These are phyloP conservation scores for Acanthosepion lycidas DNA, from an alignment of 2,888 invertebrate genomes.

Conservation along the genomic window DNA sequence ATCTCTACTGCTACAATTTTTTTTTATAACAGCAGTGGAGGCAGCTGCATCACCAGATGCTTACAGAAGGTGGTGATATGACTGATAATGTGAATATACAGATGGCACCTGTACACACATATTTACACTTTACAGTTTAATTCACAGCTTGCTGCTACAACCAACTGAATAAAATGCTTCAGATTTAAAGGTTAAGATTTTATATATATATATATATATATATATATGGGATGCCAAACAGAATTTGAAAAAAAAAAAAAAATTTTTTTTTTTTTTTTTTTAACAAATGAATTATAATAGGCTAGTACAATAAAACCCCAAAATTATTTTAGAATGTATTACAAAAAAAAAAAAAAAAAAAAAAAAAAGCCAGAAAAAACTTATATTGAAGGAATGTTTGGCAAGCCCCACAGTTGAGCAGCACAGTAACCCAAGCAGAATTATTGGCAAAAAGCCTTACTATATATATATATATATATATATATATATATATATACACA, in stretches of 20 bases:
- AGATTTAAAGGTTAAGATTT: neutral
- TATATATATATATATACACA: too few relatives aligned
- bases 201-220: neutral
- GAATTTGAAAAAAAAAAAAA: too few relatives aligned
- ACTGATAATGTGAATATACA: constrained; percentile 46
- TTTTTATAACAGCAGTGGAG: neutral
- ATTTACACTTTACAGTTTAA: constrained; percentile 42
- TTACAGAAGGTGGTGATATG: constrained; percentile 33
- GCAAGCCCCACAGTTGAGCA: neutral
- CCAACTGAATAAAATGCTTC: constrained; percentile 34
- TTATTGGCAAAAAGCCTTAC: neutral
- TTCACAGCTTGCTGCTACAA: constrained; percentile 47
- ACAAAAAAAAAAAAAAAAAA: neutral
- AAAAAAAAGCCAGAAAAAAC: too few relatives aligned
- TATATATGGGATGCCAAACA: neutral
- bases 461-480: too few relatives aligned
- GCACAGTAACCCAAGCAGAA: neutral
- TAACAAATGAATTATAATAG: neutral
- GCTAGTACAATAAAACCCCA: neutral
- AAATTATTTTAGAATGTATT: neutral
- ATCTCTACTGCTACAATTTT: neutral
- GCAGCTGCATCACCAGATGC: constrained; percentile 21
- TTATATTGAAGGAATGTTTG: neutral
- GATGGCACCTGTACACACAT: constrained; percentile 46
- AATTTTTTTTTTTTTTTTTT: too few relatives aligned